A percentile compares a stretch with the other conserved stretches of the same genome.
Evolutionary conservation across 2,888 invertebrate genomes (phyloP).

Genomic region (Synergus japonicus): DNA sequence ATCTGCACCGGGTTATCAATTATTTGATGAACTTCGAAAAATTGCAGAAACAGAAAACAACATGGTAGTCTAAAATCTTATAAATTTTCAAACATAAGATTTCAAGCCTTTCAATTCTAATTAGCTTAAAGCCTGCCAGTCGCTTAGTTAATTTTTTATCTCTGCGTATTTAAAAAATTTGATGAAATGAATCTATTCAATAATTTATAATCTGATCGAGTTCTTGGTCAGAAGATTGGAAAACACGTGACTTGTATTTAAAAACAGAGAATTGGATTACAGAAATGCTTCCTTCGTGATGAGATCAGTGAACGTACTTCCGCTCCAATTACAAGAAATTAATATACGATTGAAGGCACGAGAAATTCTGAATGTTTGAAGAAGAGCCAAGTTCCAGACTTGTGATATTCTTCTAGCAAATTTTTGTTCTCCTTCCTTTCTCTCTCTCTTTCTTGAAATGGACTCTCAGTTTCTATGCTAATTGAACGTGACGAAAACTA

Average conservation of each 20-base stretch:
- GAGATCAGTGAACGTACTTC: constrained; percentile 39
- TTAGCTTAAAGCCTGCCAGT: neutral
- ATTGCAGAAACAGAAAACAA: neutral
- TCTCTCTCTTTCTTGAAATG: neutral
- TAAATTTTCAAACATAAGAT: neutral
- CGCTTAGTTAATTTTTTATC: neutral
- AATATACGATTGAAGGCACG: constrained; percentile 28
- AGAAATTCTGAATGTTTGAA: constrained; percentile 27
- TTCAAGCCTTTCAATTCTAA: neutral
- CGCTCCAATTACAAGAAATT: constrained; percentile 37
- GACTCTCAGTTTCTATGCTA: constrained; percentile 19
- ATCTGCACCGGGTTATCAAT: constrained; percentile 25
- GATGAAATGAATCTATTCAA: constrained; percentile 4
- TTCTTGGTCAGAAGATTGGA: constrained; percentile 17
- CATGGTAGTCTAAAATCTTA: no score
- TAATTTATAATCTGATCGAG: neutral
- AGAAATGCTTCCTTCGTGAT: constrained; percentile 33
- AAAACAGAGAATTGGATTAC: constrained; percentile 36
- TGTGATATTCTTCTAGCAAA: neutral
- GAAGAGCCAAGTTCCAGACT: constrained; percentile 4
- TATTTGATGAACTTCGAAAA: constrained; percentile 26
- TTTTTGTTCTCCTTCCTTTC: constrained; percentile 4
- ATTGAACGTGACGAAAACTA: constrained; percentile 40
- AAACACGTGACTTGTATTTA: constrained; percentile 31
- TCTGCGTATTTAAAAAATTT: constrained; percentile 4